Conservation (phyloP, 2,888 invertebrate genomes). For the Norana najaformis region DNA sequence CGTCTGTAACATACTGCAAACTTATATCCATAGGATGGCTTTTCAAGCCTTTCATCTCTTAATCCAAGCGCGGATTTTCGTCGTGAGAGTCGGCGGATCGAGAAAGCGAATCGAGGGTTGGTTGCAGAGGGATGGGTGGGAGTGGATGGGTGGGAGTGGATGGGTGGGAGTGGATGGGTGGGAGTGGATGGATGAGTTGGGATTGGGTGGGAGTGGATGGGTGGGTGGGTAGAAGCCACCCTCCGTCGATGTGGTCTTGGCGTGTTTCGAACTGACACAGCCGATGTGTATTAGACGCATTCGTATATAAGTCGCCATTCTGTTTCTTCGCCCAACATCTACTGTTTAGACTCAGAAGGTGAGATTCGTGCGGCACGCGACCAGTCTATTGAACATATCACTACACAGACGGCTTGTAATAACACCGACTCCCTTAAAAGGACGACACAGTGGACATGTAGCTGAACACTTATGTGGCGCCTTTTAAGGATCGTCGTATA, state of each 20-base stretch:
- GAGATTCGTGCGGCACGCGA: not conserved
- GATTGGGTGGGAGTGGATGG: not conserved
- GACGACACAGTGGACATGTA: not conserved
- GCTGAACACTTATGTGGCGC: not conserved
- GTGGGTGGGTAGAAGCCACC: too few relatives aligned
- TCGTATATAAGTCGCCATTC: not conserved
- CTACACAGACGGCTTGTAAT: not conserved
- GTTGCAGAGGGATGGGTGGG: too few relatives aligned
- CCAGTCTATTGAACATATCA: not conserved
- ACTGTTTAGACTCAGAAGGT: not conserved
- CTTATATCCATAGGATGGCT: not conserved
- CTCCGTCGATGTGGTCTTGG: too few relatives aligned
- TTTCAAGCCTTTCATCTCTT: not conserved
- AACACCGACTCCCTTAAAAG: not conserved
- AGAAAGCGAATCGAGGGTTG: not conserved
- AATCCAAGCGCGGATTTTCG: not conserved
- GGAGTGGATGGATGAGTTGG: not conserved
- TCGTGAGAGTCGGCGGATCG: not conserved
- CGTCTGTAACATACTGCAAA: not conserved
- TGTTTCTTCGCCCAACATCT: not conserved
- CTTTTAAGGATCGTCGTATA: not conserved
- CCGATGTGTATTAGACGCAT: not conserved
- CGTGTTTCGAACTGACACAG: not conserved
- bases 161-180: not conserved
- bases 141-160: not conserved